These are phyloP conservation scores for Aepyceros melampus DNA, from an alignment of 2,113 vertebrate species.

Conservation along the genomic window DNA sequence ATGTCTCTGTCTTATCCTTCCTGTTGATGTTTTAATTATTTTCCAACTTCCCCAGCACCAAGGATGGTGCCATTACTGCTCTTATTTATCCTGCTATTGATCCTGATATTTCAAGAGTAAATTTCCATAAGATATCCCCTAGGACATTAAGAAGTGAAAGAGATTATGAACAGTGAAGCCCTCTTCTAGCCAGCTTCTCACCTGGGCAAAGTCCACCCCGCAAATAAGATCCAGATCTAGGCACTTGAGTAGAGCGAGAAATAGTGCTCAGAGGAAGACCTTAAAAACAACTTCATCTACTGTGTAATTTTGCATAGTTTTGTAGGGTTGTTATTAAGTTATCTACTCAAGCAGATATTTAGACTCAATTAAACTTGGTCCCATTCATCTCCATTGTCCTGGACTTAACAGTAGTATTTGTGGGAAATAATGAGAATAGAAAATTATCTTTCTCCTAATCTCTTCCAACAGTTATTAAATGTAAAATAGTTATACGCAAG, in stretches of 20 bases:
- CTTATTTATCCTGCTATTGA: neutral
- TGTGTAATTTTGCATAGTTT: neutral
- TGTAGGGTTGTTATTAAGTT: neutral
- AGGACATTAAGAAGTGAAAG: neutral
- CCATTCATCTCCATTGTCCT: neutral
- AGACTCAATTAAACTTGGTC: neutral
- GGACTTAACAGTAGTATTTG: neutral
- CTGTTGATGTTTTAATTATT: neutral
- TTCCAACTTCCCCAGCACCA: neutral
- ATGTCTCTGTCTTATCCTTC: neutral
- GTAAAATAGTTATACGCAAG: neutral
- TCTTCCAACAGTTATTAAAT: neutral
- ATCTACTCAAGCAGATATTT: neutral
- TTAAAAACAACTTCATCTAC: neutral
- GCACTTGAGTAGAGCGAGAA: neutral
- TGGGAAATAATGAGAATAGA: neutral
- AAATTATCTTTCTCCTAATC: conserved; percentile 8
- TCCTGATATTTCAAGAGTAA: neutral
- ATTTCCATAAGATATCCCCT: neutral
- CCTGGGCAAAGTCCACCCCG: neutral
- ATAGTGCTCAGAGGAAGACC: neutral
- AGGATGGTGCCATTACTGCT: neutral
- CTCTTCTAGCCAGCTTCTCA: neutral
- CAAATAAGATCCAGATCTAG: neutral
- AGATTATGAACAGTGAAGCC: neutral